Base-by-base conservation (phyloP, 2,797 vertebrate genomes). In the Eremophila alpestris region DNA sequence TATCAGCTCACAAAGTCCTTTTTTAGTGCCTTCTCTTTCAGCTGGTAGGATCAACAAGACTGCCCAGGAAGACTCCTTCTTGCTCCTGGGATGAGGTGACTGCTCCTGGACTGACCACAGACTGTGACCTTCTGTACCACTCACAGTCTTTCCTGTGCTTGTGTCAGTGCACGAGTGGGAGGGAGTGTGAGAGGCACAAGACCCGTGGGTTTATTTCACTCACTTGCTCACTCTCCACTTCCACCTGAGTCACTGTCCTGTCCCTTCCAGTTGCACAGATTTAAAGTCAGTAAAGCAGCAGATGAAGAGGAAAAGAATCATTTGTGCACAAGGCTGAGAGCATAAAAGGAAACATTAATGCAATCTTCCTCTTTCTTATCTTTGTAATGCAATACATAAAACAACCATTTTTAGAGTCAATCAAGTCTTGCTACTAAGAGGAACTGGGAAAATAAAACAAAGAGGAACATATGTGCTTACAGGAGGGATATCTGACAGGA, bases 361-460 rank as follows among this genome's bases (percentile, higher is more conserved):
- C 77, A 84, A 12, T 15, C 17, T 54, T 36, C 22, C 7, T 38
- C 38, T 38, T 38, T 38, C 38, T 38, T 10, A 38, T 38, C 38
- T 38, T 38, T 38, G 38, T 38, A 38, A 38, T 38, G 38, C 38
- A 13, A 82, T 30, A 70, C 14, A 74, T 69, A 38, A 63, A 79
- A 6, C 12, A 70, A 51, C 29, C 0, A 10, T n/a, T 87, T 88
- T n/a, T 22, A 45, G 54, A 60, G 23, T 21, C 23, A 29, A n/a
- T 34, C 21, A 71, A 15, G 27, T 75, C 74, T 70, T 71, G 54
- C 27, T 63, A n/a, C 63, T 54, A 15, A 49, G 46, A 55, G 23
- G 32, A 79, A n/a, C 6, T 30, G 11, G 7, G 18, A 0, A 13
- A 45, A 36, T 63, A 62, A 36, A 0, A 38, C 6, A 51, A 16